Conservation (phyloP, 2,888 invertebrate genomes). For the Anoplius nigerrimus region DNA sequence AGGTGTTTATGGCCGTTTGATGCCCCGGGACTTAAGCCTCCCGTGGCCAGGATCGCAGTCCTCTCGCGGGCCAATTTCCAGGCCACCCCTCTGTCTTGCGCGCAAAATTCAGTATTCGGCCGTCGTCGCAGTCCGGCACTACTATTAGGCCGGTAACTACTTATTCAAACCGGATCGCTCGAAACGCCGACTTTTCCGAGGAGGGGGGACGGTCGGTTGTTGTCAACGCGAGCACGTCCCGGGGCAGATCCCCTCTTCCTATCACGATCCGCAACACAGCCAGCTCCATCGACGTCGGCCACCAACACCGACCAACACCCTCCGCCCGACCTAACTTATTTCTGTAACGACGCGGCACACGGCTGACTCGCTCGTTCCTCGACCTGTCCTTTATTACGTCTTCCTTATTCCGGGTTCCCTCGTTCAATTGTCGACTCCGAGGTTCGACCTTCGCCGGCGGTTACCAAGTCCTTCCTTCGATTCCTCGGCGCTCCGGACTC, state of each 20-base stretch:
- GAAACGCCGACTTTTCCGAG: slow-evolving; percentile 53
- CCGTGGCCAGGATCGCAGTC: slow-evolving; percentile 6
- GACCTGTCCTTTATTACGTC: neutral
- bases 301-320: slow-evolving; percentile 3
- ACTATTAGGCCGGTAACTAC: slow-evolving; percentile 71
- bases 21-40: slow-evolving; percentile 37
- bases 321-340: slow-evolving; percentile 42
- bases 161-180: slow-evolving; percentile 71
- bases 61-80: slow-evolving; percentile 8
- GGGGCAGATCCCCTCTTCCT: slow-evolving; percentile 37
- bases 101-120: slow-evolving; percentile 67
- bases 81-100: slow-evolving; percentile 7
- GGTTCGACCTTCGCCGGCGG: neutral
- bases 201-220: no score
- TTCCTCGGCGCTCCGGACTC: neutral
- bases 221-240: slow-evolving; percentile 68
- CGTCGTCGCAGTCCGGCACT: slow-evolving; percentile 66
- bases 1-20: slow-evolving; percentile 61
- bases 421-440: neutral
- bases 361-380: slow-evolving; percentile 15
- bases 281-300: slow-evolving; percentile 24
- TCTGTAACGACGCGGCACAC: slow-evolving; percentile 50
- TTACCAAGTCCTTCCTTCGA: neutral
- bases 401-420: slow-evolving; percentile 7
- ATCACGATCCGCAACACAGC: slow-evolving; percentile 36